Conservation (phyloP, 2,888 invertebrate genomes). For the Zaprionus lineosus region DNA sequence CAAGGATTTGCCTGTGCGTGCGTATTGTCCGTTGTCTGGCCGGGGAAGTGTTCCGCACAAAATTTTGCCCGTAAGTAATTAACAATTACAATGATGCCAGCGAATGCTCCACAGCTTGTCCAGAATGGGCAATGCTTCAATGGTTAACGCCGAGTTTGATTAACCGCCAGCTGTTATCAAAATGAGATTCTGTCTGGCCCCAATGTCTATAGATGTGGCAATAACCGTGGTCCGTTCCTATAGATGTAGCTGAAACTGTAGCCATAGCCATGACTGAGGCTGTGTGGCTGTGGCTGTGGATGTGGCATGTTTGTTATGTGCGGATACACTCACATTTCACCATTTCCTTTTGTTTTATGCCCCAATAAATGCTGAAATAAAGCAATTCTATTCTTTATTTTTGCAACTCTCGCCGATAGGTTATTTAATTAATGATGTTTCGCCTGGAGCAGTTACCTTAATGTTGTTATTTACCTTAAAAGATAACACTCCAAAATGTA, state of each 20-base stretch:
- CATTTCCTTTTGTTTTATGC: conserved; percentile 46
- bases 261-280: too few species aligned
- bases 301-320: conserved; percentile 16
- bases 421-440: conserved; percentile 1
- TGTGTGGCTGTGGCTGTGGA: conserved; percentile 11
- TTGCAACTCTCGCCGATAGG: background rate
- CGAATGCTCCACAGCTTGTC: conserved; percentile 25
- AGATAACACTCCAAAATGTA: too few species aligned
- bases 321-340: conserved; percentile 12
- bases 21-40: conserved; percentile 22
- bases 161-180: conserved; percentile 66
- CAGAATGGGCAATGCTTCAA: conserved; percentile 51
- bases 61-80: conserved; percentile 64
- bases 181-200: conserved; percentile 25
- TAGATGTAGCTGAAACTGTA: too few species aligned
- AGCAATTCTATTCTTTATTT: conserved; percentile 15
- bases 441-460: background rate
- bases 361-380: conserved; percentile 56
- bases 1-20: conserved; percentile 44
- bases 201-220: conserved; percentile 2
- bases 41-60: conserved; percentile 9
- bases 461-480: background rate
- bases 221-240: conserved; percentile 16
- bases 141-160: conserved; percentile 51
- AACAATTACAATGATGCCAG: conserved; percentile 74